phyloP scores from a whole-genome alignment of 2,113 vertebrate genomes.

The Sinocyclocheilus anophthalmus region DNA sequence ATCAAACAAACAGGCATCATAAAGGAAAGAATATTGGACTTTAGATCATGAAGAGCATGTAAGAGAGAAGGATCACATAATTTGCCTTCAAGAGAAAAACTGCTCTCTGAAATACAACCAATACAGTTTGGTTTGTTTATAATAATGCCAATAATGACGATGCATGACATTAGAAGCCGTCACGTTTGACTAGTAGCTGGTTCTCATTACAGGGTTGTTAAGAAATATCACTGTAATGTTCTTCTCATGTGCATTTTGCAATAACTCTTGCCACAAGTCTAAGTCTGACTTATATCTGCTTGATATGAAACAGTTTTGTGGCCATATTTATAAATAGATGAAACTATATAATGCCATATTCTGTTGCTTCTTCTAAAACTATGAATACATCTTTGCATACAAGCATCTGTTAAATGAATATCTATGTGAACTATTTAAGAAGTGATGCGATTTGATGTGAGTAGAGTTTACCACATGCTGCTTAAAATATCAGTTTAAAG shows the following conservation, averaged over 20 bases:
- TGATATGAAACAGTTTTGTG: not conserved
- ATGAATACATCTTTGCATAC: not conserved
- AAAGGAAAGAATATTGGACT: not conserved
- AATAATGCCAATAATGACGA: not conserved
- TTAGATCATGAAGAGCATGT: not conserved
- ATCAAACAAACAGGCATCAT: not conserved
- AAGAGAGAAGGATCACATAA: not conserved
- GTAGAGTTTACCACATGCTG: too few relatives aligned
- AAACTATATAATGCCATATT: too few relatives aligned
- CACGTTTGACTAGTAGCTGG: not conserved
- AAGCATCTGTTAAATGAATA: not conserved
- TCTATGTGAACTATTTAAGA: not conserved
- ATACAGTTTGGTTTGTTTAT: not conserved
- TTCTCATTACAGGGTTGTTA: not conserved
- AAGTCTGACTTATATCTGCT: too few relatives aligned
- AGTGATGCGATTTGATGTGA: not conserved
- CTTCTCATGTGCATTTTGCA: too few relatives aligned
- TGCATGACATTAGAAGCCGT: not conserved
- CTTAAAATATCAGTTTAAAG: not conserved
- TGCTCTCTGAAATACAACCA: not conserved
- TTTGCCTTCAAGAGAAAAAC: not conserved
- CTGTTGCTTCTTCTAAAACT: not conserved
- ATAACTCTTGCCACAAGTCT: too few relatives aligned
- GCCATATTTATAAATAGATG: not conserved
- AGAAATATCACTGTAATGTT: not conserved